phyloP scores from a whole-genome alignment of 2,113 vertebrate genomes.

The Erinaceus europaeus region DNA sequence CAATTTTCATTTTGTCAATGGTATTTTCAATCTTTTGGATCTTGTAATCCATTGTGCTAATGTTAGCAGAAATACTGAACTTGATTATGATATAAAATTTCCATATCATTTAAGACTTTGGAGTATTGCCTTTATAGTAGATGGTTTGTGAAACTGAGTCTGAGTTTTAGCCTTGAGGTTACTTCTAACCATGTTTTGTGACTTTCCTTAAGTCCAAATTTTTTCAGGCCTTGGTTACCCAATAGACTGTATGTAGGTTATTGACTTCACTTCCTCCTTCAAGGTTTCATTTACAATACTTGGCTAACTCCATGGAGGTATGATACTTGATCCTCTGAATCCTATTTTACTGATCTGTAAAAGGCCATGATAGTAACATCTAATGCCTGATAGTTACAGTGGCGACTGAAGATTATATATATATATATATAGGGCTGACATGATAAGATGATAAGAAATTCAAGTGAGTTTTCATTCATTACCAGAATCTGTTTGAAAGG shows the following conservation, averaged over 20 bases:
- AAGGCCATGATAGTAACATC: not conserved
- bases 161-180: not conserved
- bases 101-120: not conserved
- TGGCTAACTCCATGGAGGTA: not conserved
- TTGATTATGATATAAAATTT: not conserved
- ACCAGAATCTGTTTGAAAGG: not conserved
- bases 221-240: not conserved
- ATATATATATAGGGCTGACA: not conserved
- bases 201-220: not conserved
- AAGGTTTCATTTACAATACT: not conserved
- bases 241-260: not conserved
- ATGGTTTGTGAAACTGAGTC: conserved; percentile 16
- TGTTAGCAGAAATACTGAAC: conserved; percentile 15
- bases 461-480: not conserved
- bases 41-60: not conserved
- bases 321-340: not conserved
- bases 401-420: not conserved
- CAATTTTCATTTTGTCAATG: not conserved
- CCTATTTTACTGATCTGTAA: not conserved
- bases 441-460: not conserved
- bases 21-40: not conserved
- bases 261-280: not conserved
- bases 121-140: not conserved
- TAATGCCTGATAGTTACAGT: not conserved
- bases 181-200: not conserved